Evolutionary conservation across 2,888 invertebrate genomes (phyloP), one percentile per base, ranked within the genome.

Genomic region (Phaonia tiefii): DNA sequence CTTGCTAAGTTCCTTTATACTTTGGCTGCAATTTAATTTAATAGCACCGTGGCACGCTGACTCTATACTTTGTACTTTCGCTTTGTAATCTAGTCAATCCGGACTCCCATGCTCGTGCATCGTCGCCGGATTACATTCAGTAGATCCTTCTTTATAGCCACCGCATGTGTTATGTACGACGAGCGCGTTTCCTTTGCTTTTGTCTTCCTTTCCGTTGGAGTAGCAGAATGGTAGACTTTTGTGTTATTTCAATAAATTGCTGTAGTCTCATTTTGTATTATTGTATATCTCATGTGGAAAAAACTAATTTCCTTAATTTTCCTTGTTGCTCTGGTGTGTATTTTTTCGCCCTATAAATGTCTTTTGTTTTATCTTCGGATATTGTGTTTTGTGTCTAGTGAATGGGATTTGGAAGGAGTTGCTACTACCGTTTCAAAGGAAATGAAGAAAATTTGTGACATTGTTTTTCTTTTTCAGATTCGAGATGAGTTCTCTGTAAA

Each of bases 241-340:
- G 58, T 72, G 39, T 60, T 75, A 51, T 73, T 80, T 74, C 69
- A 77, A 77, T 77, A 80, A 65, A 70, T 77, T 70, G 65, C 66
- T 69, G 51, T 31, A 74, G 71, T 71, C 70, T 76, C 58, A 54
- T 20, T 74, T 46, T 31, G 37, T 31, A 31, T 11, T 74, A 44
- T 69, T 72, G 31, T 75, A 75, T 72, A 67, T 75, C 75, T 85
- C 85, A 85, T 85, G 85, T 84, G 85, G 82, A 83, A 85, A 84
- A 85, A 85, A 85, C 84, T 84, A 85, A 85, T 85, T 85, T 85
- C 85, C 85, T 84, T 82, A 83, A 84, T 85, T 84, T 82, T 31
- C 42, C 63, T 63, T 63, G 63, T 63, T 63, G 42, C 83, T 83
- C 69, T 56, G 31, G 31, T 31, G 39, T 66, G 66, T 17, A 60